Evolutionary conservation across 2,113 vertebrate species (phyloP), one percentile per base, ranked within the genome.

Genomic region (Hippocampus zosterae): DNA sequence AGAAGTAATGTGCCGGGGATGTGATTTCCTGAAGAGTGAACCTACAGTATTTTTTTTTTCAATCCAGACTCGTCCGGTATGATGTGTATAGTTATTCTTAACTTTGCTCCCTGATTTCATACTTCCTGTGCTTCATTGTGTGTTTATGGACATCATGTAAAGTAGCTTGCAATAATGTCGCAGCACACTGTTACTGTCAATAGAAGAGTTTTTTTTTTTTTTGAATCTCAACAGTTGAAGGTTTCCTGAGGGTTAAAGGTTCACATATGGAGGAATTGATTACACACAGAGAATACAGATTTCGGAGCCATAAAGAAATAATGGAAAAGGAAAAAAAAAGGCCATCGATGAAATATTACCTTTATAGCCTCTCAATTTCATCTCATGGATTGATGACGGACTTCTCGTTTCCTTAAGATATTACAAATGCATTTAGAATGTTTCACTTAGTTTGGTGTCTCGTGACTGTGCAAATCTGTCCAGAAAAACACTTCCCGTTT

Each of bases 161-260:
- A 56, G 50, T 69, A 69, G 16, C 40, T 65, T 52, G 19, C n/a
- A 65, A 65, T 33, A 60, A 33, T 48, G 21, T 73, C 50, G 65
- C 67, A 70, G 60, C 61, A 23, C 59, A 29, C 68, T 55, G 68
- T 64, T 61, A 25, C 18, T 68, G 13, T 67, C 55, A 37, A 65
- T 61, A 29, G 6, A 48, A 69, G 25, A 61, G 70, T 72, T 67
- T 37, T 73, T 72, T n/a, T 37, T 73, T 72, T n/a, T 67, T 50
- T 57, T 72, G 21, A 78, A 75, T 70, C 53, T 77, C 60, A 74
- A 74, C 55, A 65, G 63, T 42, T 69, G 63, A 70, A 53, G 69
- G 64, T 72, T 87, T 79, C 83, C 83, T 82, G 80, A 84, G 84
- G 83, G 64, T 87, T 72, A 13, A 69, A 74, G 68, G 62, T 77